Conservation (phyloP, 2,888 invertebrate species). For the Brassicogethes aeneus region DNA sequence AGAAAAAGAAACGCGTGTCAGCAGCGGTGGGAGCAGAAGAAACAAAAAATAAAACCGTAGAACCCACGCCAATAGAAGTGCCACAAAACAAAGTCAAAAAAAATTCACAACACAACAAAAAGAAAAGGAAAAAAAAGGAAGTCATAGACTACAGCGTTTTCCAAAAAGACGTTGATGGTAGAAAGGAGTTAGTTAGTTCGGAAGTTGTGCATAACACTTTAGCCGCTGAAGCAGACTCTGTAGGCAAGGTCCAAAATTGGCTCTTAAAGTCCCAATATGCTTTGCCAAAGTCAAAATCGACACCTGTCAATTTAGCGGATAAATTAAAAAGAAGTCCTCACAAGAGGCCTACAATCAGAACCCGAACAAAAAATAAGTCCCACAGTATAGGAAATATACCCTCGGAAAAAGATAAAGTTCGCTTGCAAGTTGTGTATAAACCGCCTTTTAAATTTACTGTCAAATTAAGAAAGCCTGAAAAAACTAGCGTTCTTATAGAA, state of each 20-base stretch:
- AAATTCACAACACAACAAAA: slow-evolving; percentile 35
- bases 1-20: slow-evolving; percentile 41
- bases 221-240: slow-evolving; percentile 44
- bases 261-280: slow-evolving; percentile 62
- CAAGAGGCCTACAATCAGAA: slow-evolving; percentile 41
- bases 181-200: slow-evolving; percentile 41
- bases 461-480: slow-evolving; percentile 64
- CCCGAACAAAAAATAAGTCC: slow-evolving; percentile 50
- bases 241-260: slow-evolving; percentile 82
- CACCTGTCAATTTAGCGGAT: slow-evolving; percentile 63
- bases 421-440: slow-evolving; percentile 77
- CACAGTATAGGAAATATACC: slow-evolving; percentile 60
- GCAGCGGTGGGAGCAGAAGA: slow-evolving; percentile 46
- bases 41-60: slow-evolving; percentile 42
- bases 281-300: slow-evolving; percentile 77
- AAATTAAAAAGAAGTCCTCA: slow-evolving; percentile 47
- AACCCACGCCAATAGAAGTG: slow-evolving; percentile 34
- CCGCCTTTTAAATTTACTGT: slow-evolving; percentile 82
- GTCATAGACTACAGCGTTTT: slow-evolving; percentile 71
- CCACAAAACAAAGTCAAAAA: slow-evolving; percentile 40
- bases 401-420: slow-evolving; percentile 54
- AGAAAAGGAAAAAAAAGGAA: slow-evolving; percentile 58
- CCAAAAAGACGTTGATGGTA: slow-evolving; percentile 49
- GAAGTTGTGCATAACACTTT: slow-evolving; percentile 42
- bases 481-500: slow-evolving; percentile 52